phyloP scores from a whole-genome alignment of 2,888 invertebrate species.

The Papilio elwesi region DNA sequence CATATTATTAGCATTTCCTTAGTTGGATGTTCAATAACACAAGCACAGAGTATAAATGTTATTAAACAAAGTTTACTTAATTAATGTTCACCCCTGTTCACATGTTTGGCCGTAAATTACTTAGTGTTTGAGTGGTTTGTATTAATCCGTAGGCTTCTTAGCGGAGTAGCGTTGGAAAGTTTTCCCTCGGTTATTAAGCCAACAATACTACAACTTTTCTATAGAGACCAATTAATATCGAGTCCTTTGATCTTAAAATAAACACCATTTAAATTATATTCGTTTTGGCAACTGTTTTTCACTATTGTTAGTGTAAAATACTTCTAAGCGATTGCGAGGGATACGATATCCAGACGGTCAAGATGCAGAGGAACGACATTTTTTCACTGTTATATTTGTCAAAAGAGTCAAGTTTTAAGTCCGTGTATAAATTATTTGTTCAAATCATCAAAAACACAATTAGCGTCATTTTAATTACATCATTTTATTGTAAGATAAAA shows the following conservation, averaged over 20 bases:
- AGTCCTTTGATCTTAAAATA: neutral
- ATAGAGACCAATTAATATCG: neutral
- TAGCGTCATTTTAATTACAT: too few species aligned
- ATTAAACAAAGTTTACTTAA: slow-evolving; percentile 12
- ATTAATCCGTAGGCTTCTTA: slow-evolving; percentile 11
- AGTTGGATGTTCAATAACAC: slow-evolving; percentile 1
- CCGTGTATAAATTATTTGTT: too few species aligned
- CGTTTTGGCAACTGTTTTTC: neutral
- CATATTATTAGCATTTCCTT: neutral
- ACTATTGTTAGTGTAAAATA: neutral
- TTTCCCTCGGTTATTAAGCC: slow-evolving; percentile 6
- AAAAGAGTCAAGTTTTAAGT: too few species aligned
- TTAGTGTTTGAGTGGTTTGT: slow-evolving; percentile 2
- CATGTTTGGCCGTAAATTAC: slow-evolving; percentile 22
- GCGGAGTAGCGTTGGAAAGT: slow-evolving; percentile 6
- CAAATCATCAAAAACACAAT: too few species aligned
- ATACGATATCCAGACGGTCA: too few species aligned
- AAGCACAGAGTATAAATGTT: neutral
- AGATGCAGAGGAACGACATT: too few species aligned
- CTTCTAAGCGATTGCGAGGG: neutral
- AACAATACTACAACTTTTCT: slow-evolving; percentile 13
- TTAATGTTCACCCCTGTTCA: slow-evolving; percentile 10
- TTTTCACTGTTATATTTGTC: too few species aligned
- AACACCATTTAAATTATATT: neutral
- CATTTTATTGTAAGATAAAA: too few species aligned